Percentiles rank a stretch among this genome's conserved stretches.
These are phyloP conservation scores for Synanthedon formicaeformis DNA, from an alignment of 2,888 invertebrate genomes.

Conservation along the genomic window DNA sequence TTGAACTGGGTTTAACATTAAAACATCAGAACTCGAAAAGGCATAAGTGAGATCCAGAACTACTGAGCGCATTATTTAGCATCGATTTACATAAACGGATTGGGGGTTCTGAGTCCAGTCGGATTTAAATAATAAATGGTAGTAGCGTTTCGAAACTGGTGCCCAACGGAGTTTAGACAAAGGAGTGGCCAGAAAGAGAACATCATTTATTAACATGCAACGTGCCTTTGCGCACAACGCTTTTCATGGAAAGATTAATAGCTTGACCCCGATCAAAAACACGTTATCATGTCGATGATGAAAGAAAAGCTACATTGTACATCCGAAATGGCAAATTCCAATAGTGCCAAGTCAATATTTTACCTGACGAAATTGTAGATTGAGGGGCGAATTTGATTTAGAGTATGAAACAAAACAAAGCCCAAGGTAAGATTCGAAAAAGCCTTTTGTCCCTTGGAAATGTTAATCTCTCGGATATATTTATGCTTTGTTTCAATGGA, in stretches of 20 bases:
- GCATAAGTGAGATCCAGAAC: constrained; percentile 13
- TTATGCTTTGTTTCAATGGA: too few relatives aligned
- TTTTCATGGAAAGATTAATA: constrained; percentile 38
- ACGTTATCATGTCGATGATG: neutral
- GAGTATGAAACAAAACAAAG: too few relatives aligned
- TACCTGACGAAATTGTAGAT: too few relatives aligned
- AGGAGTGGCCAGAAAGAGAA: constrained; percentile 19
- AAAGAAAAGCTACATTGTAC: neutral
- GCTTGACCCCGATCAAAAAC: constrained; percentile 26
- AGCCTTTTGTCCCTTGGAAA: too few relatives aligned
- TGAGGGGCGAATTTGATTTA: too few relatives aligned
- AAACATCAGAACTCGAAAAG: neutral
- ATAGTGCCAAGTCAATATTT: too few relatives aligned
- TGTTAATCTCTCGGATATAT: too few relatives aligned
- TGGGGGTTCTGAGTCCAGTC: constrained; percentile 36
- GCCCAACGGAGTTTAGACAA: constrained; percentile 10
- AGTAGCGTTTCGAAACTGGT: constrained; percentile 20
- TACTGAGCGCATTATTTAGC: constrained; percentile 36
- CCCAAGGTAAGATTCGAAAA: too few relatives aligned
- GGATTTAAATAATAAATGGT: constrained; percentile 51
- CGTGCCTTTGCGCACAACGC: constrained; percentile 17
- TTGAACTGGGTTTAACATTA: neutral
- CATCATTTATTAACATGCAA: constrained; percentile 35
- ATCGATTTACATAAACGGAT: constrained; percentile 56
- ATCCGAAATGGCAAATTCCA: too few relatives aligned